Evolutionary conservation across 2,888 invertebrate species (phyloP).

Genomic region (Stenodema calcarata): DNA sequence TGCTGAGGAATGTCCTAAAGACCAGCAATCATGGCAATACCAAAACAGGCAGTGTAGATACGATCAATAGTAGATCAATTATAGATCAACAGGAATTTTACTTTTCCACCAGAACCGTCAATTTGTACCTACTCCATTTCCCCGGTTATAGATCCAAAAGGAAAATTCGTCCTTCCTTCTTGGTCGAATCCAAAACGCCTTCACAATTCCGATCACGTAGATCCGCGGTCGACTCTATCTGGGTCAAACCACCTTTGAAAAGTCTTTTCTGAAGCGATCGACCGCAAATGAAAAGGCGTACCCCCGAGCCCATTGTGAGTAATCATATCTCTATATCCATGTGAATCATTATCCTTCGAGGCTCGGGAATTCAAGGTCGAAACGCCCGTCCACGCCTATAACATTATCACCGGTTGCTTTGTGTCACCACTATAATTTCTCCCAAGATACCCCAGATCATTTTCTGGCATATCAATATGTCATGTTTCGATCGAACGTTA

Average conservation of each 20-base stretch:
- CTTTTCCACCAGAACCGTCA: no score
- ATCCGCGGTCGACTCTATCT: not conserved
- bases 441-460: not conserved
- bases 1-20: no score
- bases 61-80: no score
- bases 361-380: not conserved
- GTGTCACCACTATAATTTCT: not conserved
- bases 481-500: not conserved
- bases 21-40: no score
- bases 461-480: not conserved
- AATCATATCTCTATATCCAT: not conserved
- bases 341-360: not conserved
- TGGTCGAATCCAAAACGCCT: not conserved
- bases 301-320: not conserved
- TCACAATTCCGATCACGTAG: not conserved
- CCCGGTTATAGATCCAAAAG: no score
- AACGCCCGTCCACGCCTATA: not conserved
- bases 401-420: not conserved
- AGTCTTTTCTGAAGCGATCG: not conserved
- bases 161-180: not conserved
- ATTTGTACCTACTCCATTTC: no score
- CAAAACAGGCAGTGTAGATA: no score
- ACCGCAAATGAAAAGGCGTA: not conserved
- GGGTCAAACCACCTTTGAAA: not conserved
- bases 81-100: no score